Evolutionary conservation across 2,113 vertebrate genomes (phyloP), one percentile per base, ranked within the genome.

Genomic region (Falco punctatus): DNA sequence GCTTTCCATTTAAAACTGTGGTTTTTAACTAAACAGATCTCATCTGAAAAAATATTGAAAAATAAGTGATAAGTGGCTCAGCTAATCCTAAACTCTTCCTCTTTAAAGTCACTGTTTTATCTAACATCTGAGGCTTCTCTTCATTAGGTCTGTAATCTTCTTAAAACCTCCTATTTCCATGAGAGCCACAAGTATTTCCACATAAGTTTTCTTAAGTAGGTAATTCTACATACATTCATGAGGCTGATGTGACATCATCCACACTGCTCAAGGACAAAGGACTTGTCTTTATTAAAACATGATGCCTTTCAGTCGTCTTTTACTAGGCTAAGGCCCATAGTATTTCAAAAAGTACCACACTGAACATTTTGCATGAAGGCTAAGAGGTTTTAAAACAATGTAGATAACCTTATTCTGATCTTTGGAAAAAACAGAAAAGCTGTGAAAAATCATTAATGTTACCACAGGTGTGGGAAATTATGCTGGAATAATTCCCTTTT

Each of bases 381-480:
- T 48, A 62, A 86, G 71, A 78, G 30, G 44, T 61, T 90, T 85
- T 49, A 81, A 91, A 91, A 79, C 30, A 82, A 62, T 15, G 40
- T 17, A 85, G 52, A 62, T 64, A 91, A 85, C 40, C 12, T 91
- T 73, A 80, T 80, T 88, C 18, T 57, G 46, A 49, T 94, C 18
- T 66, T 30, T 54, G 10, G 19, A 12, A 57, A 38, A 73, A 64
- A 11, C 13, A 88, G 44, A 88, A 93, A 94, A 95, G 13, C 46
- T 92, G 54, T 73, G 64, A 87, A 96, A 94, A 95, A 94, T 85
- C 73, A 82, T 90, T 89, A 72, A 87, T 66, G 18, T 79, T 96
- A 94, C 84, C 79, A 95, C 95, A 97, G 96, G 95, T 95, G 91
- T 96, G 96, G 84, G 96, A 97, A 97, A 96, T 95, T n/a, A 90